Conservation (phyloP, 2,113 vertebrate species). For the Fregata magnificens region DNA sequence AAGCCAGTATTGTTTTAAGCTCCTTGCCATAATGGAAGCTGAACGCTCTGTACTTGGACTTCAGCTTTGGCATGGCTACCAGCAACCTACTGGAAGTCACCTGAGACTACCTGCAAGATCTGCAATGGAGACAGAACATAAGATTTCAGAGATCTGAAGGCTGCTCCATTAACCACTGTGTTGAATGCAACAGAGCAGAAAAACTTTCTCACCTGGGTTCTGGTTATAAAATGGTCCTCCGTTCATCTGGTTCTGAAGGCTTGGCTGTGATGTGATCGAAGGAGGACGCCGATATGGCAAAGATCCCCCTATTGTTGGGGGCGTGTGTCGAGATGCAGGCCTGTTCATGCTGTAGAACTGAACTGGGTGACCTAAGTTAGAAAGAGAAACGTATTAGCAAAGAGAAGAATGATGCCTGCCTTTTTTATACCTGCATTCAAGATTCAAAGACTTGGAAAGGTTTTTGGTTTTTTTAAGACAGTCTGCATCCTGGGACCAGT, state of each 20-base stretch:
- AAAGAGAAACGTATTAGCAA: background rate
- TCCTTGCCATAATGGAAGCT: background rate
- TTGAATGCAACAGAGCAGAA: background rate
- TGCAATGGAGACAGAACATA: background rate
- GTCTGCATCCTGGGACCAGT: background rate
- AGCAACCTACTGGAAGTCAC: background rate
- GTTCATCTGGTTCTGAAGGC: conserved; percentile 89
- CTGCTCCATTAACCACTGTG: background rate
- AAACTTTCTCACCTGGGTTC: conserved; percentile 82
- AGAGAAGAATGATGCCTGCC: background rate
- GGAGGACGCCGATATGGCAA: conserved; percentile 94
- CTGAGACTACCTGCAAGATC: background rate
- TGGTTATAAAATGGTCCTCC: conserved; percentile 93
- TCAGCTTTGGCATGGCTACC: background rate
- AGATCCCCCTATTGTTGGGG: conserved; percentile 89
- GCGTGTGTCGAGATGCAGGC: conserved; percentile 82
- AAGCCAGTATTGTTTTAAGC: background rate
- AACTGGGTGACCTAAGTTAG: conserved; percentile 82
- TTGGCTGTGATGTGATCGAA: conserved; percentile 90
- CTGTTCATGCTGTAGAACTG: conserved; percentile 99
- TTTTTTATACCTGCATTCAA: background rate
- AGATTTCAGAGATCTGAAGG: background rate
- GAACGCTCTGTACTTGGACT: background rate
- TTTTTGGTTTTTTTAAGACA: background rate
- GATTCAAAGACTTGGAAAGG: background rate